Evolutionary conservation across 2,797 vertebrate species (phyloP).

Genomic region (Naso thynnoides): DNA sequence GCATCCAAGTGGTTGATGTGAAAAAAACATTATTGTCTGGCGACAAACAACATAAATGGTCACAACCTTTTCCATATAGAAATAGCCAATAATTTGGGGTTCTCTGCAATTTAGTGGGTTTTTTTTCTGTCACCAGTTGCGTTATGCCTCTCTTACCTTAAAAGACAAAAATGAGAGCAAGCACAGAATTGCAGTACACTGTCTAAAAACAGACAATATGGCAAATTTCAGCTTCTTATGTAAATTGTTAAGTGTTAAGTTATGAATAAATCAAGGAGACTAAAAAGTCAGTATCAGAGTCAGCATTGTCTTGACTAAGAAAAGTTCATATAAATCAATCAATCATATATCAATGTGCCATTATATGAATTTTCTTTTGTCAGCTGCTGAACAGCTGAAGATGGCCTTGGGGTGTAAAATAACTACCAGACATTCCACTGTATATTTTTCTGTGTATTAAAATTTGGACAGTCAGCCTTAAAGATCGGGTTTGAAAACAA

Average conservation of each 20-base stretch:
- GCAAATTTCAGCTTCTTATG: background rate
- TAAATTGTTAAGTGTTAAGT: background rate
- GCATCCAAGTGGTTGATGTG: background rate
- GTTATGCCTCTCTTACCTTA: background rate
- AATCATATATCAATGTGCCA: background rate
- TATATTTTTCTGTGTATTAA: slow-evolving; percentile 23
- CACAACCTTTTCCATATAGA: background rate
- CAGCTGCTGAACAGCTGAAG: background rate
- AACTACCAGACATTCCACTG: slow-evolving; percentile 9
- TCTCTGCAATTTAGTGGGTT: background rate
- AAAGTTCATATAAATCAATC: background rate
- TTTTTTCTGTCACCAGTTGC: background rate
- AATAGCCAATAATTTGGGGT: background rate
- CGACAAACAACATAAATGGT: background rate
- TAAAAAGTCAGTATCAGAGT: no score
- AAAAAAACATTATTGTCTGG: background rate
- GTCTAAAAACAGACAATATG: no score
- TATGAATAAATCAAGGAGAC: background rate
- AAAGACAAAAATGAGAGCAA: background rate
- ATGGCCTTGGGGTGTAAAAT: background rate
- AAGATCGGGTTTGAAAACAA: slow-evolving; percentile 27
- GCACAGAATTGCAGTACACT: background rate
- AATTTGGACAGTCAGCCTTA: slow-evolving; percentile 8
- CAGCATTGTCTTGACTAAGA: background rate
- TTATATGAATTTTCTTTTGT: background rate